Conservation (phyloP, 2,113 vertebrate species). For the Callipepla squamata region DNA sequence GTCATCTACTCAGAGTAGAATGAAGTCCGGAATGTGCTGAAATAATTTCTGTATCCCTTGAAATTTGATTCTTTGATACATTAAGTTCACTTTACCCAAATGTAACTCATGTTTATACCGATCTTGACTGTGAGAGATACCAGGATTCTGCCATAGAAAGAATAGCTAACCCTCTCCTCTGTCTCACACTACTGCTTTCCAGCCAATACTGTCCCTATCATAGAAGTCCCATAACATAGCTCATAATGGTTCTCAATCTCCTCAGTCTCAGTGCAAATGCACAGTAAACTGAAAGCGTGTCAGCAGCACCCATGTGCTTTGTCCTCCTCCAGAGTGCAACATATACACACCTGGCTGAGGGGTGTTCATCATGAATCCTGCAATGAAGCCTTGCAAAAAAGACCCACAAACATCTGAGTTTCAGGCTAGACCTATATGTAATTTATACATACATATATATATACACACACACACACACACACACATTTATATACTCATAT, state of each 20-base stretch:
- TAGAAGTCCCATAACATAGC: not conserved
- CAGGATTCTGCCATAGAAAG: not conserved
- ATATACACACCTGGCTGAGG: rapidly evolving
- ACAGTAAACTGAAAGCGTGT: not conserved
- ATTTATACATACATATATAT: no score
- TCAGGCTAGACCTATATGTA: not conserved
- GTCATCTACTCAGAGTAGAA: not conserved
- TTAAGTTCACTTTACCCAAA: not conserved
- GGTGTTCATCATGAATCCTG: not conserved
- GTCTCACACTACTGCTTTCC: not conserved
- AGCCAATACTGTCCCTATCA: not conserved
- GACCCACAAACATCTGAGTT: not conserved
- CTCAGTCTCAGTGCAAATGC: rapidly evolving
- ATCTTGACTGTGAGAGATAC: not conserved
- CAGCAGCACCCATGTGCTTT: not conserved
- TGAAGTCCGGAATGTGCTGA: not conserved
- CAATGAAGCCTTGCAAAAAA: rapidly evolving
- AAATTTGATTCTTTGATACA: not conserved
- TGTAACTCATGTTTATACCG: not conserved
- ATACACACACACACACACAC: no score
- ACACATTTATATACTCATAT: not conserved
- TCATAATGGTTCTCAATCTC: rapidly evolving
- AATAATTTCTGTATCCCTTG: not conserved
- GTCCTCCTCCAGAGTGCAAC: not conserved
- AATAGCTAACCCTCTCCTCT: not conserved